Evolutionary conservation across 1,140 invertebrate species (phyloP), one percentile per base, ranked within the genome.

Genomic region (Micrasema longulum): DNA sequence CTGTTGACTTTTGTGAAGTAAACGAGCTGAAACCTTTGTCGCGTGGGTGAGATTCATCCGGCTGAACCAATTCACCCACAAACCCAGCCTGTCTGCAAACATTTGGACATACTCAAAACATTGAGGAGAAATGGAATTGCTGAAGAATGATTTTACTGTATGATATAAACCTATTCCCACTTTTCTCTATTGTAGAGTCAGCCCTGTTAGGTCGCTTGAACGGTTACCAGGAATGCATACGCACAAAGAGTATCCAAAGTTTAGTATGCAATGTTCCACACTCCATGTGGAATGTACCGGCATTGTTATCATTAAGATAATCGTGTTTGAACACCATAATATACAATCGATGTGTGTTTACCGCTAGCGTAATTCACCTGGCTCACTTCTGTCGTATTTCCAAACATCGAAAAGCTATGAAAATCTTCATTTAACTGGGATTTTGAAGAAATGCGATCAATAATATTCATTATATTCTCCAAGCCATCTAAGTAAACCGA

Each of bases 261-360:
- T n/a, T 45, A 53, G 22, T 22, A n/a, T 53, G 22, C 12, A 43
- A 43, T 18, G 47, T 50, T 0, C 14, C 53, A n/a, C 26, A 5
- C 12, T 35, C 20, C 20, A 53, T 10, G 26, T 14, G 53, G 53
- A 57, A 57, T 35, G 53, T 18, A n/a, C 18, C 22, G 50, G 22
- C 23, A 57, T 57, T 57, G 53, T 57, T 57, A 26, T 53, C 50
- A 23, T 22, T 23, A 18, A 31, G 53, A 38, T 57, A 57, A 57
- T 57, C 53, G 53, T 36, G 31, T 57, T 35, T 11, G 26, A 35
- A 38, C 53, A 57, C 26, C 50, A 53, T 22, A 23, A 14, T 16
- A 16, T 16, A 45, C 43, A 45, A 45, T 45, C 18, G 43, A 45
- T n/a, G n/a, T 14, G 43, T 45, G 12, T 16, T 14, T 16, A 45